Percentiles rank a stretch among this genome's conserved stretches.
Conservation (phyloP, 64 coral and sea anemone genomes). For the Stichodactyla mertensii region DNA sequence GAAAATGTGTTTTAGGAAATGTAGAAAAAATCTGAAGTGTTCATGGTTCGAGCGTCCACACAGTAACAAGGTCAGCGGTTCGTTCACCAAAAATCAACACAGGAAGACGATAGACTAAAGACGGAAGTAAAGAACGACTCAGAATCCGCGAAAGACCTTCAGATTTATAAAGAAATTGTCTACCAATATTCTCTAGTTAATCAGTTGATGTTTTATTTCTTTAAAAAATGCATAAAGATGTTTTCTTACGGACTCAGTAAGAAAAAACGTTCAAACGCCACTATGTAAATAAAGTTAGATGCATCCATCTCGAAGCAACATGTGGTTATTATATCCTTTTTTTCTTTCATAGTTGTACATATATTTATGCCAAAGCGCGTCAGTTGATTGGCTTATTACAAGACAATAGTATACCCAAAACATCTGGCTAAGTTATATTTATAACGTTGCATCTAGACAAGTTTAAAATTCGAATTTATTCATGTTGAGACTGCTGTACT, state of each 20-base stretch:
- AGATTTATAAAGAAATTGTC: too few relatives aligned
- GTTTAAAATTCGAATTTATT: background rate
- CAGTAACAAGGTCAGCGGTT: background rate
- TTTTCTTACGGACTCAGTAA: too few relatives aligned
- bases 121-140: background rate
- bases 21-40: too few relatives aligned
- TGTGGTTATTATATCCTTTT: background rate
- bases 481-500: background rate
- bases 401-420: background rate
- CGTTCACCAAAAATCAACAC: background rate
- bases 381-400: background rate
- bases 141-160: too few relatives aligned
- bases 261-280: too few relatives aligned
- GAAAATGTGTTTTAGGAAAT: too few relatives aligned
- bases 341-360: background rate
- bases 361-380: background rate
- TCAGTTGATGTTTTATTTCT: too few relatives aligned
- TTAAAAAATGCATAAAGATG: too few relatives aligned
- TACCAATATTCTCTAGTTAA: too few relatives aligned
- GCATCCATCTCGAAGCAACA: background rate
- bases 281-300: too few relatives aligned
- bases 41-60: too few relatives aligned
- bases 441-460: background rate
- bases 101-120: background rate
- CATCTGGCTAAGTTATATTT: background rate